Evolutionary conservation across 2,888 invertebrate species (phyloP).

Genomic region (Apantesis nais): DNA sequence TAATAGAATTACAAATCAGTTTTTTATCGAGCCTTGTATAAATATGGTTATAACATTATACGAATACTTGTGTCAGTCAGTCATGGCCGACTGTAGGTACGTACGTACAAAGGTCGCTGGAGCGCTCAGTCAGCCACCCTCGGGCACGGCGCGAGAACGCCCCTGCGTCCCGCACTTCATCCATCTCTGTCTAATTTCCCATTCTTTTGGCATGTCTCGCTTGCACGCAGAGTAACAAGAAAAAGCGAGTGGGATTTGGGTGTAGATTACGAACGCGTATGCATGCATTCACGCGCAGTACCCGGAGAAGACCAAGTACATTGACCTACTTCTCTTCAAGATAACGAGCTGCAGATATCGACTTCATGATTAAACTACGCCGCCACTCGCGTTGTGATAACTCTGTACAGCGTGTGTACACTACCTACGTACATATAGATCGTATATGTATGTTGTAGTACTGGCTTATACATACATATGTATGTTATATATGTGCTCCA

Average conservation of each 20-base stretch:
- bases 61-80: constrained; percentile 14
- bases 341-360: constrained; percentile 63
- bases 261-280: constrained; percentile 9
- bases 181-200: constrained; percentile 18
- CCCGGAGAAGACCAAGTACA: constrained; percentile 60
- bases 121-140: constrained; percentile 16
- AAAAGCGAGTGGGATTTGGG: constrained; percentile 12
- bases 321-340: constrained; percentile 66
- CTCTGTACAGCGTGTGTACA: constrained; percentile 31
- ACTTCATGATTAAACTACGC: constrained; percentile 57
- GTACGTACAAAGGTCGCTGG: constrained; percentile 8
- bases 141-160: constrained; percentile 11
- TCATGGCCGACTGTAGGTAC: constrained; percentile 3
- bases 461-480: constrained; percentile 3
- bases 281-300: constrained; percentile 23
- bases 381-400: constrained; percentile 38
- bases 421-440: constrained; percentile 17
- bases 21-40: constrained; percentile 1
- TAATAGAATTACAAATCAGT: constrained; percentile 1
- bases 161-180: constrained; percentile 14
- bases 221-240: constrained; percentile 9
- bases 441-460: constrained; percentile 10
- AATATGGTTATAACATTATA: neutral
- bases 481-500: constrained; percentile 4
- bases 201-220: constrained; percentile 15